Evolutionary conservation across 2,888 invertebrate species (phyloP).

Genomic region (Aromia moschata): DNA sequence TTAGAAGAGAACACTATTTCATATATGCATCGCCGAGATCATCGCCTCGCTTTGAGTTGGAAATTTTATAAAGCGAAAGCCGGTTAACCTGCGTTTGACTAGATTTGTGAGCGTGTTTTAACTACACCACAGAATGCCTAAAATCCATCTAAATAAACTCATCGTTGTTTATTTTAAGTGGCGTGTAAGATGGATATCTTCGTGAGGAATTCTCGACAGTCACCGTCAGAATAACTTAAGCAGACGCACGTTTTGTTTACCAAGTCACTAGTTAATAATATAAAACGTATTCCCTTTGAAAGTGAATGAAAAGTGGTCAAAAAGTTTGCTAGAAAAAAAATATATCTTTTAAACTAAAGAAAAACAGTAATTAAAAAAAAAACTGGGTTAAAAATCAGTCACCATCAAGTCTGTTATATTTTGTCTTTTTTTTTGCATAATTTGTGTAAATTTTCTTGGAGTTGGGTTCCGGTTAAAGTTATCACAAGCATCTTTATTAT

Average conservation of each 20-base stretch:
- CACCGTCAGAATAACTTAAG: background rate
- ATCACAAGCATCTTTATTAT: too few species aligned
- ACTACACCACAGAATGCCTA: slow-evolving; percentile 3
- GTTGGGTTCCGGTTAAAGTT: too few species aligned
- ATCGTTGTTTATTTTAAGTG: background rate
- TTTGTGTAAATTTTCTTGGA: too few species aligned
- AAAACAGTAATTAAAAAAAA: too few species aligned
- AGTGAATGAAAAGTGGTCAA: too few species aligned
- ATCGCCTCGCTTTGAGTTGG: background rate
- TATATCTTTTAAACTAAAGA: too few species aligned
- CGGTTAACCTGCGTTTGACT: background rate
- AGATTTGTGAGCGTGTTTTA: background rate
- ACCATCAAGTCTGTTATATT: too few species aligned
- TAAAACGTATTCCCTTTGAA: too few species aligned
- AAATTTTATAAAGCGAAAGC: background rate
- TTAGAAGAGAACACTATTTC: background rate
- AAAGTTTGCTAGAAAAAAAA: too few species aligned
- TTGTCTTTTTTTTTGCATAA: too few species aligned
- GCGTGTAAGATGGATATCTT: background rate
- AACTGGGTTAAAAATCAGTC: too few species aligned
- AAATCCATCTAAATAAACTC: slow-evolving; percentile 3
- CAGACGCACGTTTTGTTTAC: background rate
- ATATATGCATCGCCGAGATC: background rate
- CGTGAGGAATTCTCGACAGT: background rate
- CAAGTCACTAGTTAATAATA: too few species aligned